Evolutionary conservation across 2,888 invertebrate species (phyloP).

Genomic region (Trichogramma dendrolimi): DNA sequence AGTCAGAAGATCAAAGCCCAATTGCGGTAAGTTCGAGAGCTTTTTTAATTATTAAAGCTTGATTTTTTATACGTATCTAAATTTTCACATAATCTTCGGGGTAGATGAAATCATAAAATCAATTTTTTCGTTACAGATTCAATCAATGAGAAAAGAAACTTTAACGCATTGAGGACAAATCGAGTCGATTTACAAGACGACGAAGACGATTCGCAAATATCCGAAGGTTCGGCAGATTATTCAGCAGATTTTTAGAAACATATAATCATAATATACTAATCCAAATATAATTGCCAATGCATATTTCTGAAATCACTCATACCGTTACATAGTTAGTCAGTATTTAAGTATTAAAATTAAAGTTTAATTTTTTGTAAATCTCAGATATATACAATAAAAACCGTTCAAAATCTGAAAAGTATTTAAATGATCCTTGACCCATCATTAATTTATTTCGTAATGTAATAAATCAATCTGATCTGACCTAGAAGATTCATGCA

Average conservation of each 20-base stretch:
- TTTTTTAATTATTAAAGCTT: not conserved
- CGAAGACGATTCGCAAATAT: conserved; percentile 67
- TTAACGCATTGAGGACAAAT: conserved; percentile 56
- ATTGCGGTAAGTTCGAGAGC: conserved; percentile 69
- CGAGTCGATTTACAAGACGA: conserved; percentile 68
- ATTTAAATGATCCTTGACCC: too few species aligned
- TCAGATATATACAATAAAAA: too few species aligned
- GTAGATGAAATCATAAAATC: not conserved
- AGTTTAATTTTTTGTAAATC: too few species aligned
- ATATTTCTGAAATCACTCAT: too few species aligned
- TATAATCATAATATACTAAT: not conserved
- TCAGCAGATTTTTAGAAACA: conserved; percentile 66
- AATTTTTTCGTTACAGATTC: conserved; percentile 43
- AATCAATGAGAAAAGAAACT: conserved; percentile 52
- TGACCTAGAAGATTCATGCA: too few species aligned
- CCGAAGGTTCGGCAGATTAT: conserved; percentile 75
- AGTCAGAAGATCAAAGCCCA: conserved; percentile 69
- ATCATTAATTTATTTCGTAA: too few species aligned
- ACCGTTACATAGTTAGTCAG: too few species aligned
- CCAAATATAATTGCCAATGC: too few species aligned
- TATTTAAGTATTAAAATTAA: too few species aligned
- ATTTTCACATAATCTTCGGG: not conserved
- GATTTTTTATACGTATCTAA: not conserved
- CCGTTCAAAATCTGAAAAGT: too few species aligned
- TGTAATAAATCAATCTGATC: too few species aligned